A percentile compares a stretch with the other conserved stretches of the same genome.
Evolutionary conservation across 2,797 vertebrate genomes (phyloP).

Genomic region (Setipinna tenuifilis): DNA sequence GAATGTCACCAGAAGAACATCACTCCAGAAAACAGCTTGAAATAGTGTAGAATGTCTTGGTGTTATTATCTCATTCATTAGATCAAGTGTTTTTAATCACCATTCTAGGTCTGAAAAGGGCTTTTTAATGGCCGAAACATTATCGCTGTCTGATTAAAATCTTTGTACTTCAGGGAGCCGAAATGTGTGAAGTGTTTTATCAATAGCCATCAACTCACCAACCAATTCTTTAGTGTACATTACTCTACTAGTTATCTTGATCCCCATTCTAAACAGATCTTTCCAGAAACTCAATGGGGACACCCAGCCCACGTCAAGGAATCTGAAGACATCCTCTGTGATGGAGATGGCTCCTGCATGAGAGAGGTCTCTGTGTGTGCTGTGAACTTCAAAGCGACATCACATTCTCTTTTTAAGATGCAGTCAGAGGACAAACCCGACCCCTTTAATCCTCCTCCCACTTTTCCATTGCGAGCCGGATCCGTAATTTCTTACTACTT

Average conservation of each 20-base stretch:
- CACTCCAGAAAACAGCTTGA: neutral
- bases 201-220: too few species aligned
- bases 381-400: constrained; percentile 1
- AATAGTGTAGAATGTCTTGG: neutral
- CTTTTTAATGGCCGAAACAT: too few species aligned
- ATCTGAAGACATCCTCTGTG: neutral
- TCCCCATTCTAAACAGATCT: neutral
- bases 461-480: neutral
- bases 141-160: too few species aligned
- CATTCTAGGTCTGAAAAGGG: too few species aligned
- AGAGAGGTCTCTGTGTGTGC: neutral
- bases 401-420: neutral
- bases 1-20: neutral
- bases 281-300: neutral
- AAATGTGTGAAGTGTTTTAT: too few species aligned
- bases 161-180: too few species aligned
- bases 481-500: neutral
- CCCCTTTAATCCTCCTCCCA: neutral
- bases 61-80: neutral
- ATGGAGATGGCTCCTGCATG: neutral
- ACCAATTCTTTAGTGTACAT: too few species aligned
- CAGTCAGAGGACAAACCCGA: neutral
- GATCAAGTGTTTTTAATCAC: neutral
- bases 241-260: neutral
- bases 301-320: neutral